A percentile compares a stretch with the other conserved stretches of the same genome.
phyloP scores from a whole-genome alignment of 2,113 vertebrate genomes.

The Holacanthus passer region DNA sequence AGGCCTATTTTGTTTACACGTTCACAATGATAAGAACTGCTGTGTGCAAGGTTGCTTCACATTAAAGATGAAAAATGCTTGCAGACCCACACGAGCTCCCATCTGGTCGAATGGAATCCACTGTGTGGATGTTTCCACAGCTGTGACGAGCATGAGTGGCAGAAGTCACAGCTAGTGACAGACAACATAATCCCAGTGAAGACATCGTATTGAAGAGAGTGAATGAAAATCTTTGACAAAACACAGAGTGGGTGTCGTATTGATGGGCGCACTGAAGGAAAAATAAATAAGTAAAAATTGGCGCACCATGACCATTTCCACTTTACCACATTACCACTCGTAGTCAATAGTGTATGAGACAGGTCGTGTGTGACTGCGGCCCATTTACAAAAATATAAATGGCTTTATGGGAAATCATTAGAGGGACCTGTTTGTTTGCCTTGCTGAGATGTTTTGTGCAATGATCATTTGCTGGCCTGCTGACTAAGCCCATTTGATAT shows the following conservation, averaged over 20 bases:
- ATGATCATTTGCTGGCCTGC: constrained; percentile 56
- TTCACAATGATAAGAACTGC: neutral
- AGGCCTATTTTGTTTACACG: no score
- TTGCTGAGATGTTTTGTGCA: constrained; percentile 57
- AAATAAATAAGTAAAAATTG: constrained; percentile 46
- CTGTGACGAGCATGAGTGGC: neutral
- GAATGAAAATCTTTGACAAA: constrained; percentile 26
- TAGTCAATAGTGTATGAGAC: constrained; percentile 44
- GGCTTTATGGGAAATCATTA: constrained; percentile 73
- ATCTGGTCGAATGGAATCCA: neutral
- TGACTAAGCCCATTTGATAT: constrained; percentile 62
- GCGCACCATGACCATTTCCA: constrained; percentile 22
- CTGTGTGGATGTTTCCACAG: neutral
- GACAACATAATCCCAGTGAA: neutral
- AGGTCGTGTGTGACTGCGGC: constrained; percentile 29
- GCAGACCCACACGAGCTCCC: neutral
- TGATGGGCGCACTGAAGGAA: constrained; percentile 22
- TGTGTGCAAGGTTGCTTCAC: no score
- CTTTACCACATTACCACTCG: constrained; percentile 36
- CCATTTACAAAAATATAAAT: constrained; percentile 51
- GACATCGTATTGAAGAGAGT: constrained; percentile 10
- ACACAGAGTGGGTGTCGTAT: constrained; percentile 16
- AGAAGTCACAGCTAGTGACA: neutral
- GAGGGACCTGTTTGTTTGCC: constrained; percentile 60
- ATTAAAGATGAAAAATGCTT: neutral